Conservation (phyloP, 2,113 vertebrate genomes). For the Hymenochirus boettgeri region DNA sequence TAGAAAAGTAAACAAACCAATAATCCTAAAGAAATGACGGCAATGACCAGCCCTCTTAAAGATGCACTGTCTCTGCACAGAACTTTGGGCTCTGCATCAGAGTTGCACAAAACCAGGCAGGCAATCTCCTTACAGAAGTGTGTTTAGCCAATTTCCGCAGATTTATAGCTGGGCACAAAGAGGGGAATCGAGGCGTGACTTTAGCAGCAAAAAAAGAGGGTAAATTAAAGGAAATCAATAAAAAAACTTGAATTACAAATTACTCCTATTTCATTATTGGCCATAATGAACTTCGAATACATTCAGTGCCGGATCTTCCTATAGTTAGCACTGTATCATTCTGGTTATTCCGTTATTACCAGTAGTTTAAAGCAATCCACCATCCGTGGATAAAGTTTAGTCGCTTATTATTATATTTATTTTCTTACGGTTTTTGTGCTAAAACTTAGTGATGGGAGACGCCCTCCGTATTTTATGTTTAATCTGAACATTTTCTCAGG, state of each 20-base stretch:
- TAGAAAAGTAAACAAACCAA: too few species aligned
- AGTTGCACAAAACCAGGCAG: slow-evolving; percentile 65
- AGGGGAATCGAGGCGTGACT: slow-evolving; percentile 63
- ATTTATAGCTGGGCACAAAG: slow-evolving; percentile 63
- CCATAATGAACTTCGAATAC: slow-evolving; percentile 65
- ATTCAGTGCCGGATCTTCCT: slow-evolving; percentile 25
- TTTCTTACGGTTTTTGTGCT: slow-evolving; percentile 58
- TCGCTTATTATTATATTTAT: too few species aligned
- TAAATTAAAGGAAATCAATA: too few species aligned
- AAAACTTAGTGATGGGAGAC: slow-evolving; percentile 61
- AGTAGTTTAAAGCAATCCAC: slow-evolving; percentile 61
- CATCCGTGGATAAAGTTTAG: too few species aligned
- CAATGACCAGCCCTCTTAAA: slow-evolving; percentile 59
- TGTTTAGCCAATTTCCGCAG: too few species aligned
- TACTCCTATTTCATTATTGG: slow-evolving; percentile 71
- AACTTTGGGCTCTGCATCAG: slow-evolving; percentile 67
- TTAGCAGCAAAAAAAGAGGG: slow-evolving; percentile 58
- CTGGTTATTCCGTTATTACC: slow-evolving; percentile 45
- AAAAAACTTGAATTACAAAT: slow-evolving; percentile 73
- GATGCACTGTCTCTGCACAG: slow-evolving; percentile 65
- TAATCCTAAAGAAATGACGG: background rate
- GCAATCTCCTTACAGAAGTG: too few species aligned
- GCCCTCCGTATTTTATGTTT: slow-evolving; percentile 65
- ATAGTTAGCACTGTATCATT: slow-evolving; percentile 28
- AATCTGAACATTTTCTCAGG: slow-evolving; percentile 75